A percentile compares a stretch with the other conserved stretches of the same genome.
These are phyloP conservation scores for Mimumesa dahlbomi DNA, from an alignment of 2,888 invertebrate species.

Conservation along the genomic window DNA sequence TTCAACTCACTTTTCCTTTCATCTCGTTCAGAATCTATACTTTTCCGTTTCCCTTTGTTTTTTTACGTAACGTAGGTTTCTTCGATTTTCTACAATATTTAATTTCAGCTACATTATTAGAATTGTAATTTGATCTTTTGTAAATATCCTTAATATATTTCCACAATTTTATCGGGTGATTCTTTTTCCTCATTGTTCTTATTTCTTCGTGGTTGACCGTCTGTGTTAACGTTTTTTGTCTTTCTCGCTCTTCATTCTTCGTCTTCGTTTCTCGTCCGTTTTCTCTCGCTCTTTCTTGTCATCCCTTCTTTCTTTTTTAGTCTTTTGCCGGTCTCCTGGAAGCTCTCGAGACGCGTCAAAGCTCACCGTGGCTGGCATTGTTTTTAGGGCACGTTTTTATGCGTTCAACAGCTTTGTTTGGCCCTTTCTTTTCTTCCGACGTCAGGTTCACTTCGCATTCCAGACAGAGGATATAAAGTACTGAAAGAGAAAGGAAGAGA, in stretches of 20 bases:
- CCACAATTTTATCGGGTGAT: not conserved
- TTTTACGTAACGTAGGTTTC: too few relatives aligned
- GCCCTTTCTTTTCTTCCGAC: conserved; percentile 42
- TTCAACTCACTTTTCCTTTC: not conserved
- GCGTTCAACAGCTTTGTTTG: conserved; percentile 26
- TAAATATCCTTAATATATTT: not conserved
- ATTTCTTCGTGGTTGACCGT: too few relatives aligned
- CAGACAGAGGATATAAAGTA: conserved; percentile 27
- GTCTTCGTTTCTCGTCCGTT: not conserved
- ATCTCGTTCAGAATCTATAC: too few relatives aligned
- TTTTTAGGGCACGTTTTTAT: conserved; percentile 51
- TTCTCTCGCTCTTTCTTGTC: not conserved
- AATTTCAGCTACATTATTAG: too few relatives aligned
- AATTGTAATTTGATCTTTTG: too few relatives aligned
- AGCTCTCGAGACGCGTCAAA: conserved; percentile 35
- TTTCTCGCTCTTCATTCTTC: not conserved
- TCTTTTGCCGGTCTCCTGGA: conserved; percentile 10
- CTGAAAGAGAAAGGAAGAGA: conserved; percentile 20
- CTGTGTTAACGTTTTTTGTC: not conserved
- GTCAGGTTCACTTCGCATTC: conserved; percentile 44
- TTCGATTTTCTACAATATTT: too few relatives aligned
- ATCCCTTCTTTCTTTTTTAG: not conserved
- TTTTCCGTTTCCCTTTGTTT: too few relatives aligned
- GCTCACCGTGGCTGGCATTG: conserved; percentile 42
- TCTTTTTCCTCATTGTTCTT: too few relatives aligned